Evolutionary conservation across 2,888 invertebrate genomes (phyloP), one percentile per base, ranked within the genome.

Genomic region (Cyaniris semiargus): DNA sequence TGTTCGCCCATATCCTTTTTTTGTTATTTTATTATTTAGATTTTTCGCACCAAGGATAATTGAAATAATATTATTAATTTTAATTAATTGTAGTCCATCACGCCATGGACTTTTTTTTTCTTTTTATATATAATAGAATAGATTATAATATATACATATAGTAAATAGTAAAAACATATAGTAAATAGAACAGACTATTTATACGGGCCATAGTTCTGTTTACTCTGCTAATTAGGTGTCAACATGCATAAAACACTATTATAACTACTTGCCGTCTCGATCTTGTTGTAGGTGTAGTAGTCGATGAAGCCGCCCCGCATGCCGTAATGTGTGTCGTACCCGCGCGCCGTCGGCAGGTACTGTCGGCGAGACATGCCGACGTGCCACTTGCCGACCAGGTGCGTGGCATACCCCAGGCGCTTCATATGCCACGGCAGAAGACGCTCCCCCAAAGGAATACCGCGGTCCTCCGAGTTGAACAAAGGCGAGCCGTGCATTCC

Each of bases 361-460:
- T 96, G 96, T 76, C 94, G 93, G 77, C 94, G 94, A 80, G 95
- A 96, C 93, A 96, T 97, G 1, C 98, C 98, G 78, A 98, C 95
- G 87, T 97, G 97, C 98, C 98, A 98, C 93, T 98, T 98, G 31
- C 98, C 98, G 13, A 98, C 95, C 44, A 97, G 94, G 86, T 97
- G 96, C 0, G 98, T 98, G 7, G 93, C 89, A 89, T 98, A 98
- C 0, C 97, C 97, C 78, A 95, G 84, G 53, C 93, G 93, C 83
- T 94, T 94, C 79, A 98, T 87, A 85, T 96, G 95, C 83, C 96
- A 92, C 0, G 95, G 95, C n/a, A 95, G 84, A 1, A 95, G 85
- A 6, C 94, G 94, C 85, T 95, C 95, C 31, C 94, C 92, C 48
- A 92, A 78, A 0, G 94, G 94, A 79, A 94, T 92, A 3, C 93